Percentiles rank a stretch among this genome's conserved stretches.
Evolutionary conservation across 2,888 invertebrate genomes (phyloP).

Genomic region (Perdita meconis): DNA sequence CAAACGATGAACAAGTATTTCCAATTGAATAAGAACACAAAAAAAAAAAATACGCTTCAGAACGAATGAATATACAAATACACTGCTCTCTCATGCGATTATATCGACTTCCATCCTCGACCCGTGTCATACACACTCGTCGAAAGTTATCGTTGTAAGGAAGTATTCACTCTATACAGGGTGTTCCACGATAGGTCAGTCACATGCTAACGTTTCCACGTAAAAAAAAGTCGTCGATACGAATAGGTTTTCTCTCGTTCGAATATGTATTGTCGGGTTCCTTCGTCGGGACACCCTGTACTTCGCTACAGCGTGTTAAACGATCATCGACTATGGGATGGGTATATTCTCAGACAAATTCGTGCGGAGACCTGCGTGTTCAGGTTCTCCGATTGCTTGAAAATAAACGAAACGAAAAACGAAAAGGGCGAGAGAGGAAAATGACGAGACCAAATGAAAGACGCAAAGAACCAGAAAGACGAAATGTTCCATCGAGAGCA

Average conservation of each 20-base stretch:
- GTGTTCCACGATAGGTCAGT: conserved; percentile 74
- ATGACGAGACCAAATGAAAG: conserved; percentile 57
- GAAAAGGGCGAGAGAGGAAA: conserved; percentile 53
- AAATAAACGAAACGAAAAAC: conserved; percentile 40
- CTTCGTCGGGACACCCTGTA: conserved; percentile 75
- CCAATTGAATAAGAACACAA: conserved; percentile 65
- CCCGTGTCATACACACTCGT: conserved; percentile 58
- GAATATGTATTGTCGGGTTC: conserved; percentile 45
- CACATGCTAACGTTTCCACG: conserved; percentile 31
- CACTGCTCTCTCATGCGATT: conserved; percentile 67
- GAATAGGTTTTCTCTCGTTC: conserved; percentile 47
- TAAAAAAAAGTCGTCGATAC: conserved; percentile 32
- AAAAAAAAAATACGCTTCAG: conserved; percentile 63
- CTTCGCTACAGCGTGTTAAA: conserved; percentile 61
- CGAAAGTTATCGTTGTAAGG: conserved; percentile 58
- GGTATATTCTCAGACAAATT: conserved; percentile 67
- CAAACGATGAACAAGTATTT: conserved; percentile 63
- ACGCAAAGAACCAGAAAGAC: conserved; percentile 66
- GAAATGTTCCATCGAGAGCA: conserved; percentile 69
- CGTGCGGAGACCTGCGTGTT: conserved; percentile 59
- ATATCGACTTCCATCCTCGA: conserved; percentile 64
- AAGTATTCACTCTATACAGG: conserved; percentile 72
- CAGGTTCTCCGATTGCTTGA: conserved; percentile 54
- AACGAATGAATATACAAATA: conserved; percentile 62
- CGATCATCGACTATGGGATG: conserved; percentile 68